Conservation (phyloP, 2,113 vertebrate species). For the Ivindomyrus marchei region DNA sequence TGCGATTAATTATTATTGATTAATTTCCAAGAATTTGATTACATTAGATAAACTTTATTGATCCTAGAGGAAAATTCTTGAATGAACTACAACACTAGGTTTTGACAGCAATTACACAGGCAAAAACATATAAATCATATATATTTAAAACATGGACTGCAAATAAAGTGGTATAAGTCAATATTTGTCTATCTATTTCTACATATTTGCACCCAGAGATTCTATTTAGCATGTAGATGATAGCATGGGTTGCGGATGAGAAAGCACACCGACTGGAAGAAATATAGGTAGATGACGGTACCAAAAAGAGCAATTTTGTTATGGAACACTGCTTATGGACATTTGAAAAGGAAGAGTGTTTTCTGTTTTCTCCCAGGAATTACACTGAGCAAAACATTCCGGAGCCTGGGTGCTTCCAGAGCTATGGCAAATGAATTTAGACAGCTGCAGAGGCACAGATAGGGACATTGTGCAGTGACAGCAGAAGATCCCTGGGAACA, state of each 20-base stretch:
- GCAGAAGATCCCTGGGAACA: slow-evolving; percentile 31
- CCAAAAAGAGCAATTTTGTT: slow-evolving; percentile 7
- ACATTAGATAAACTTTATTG: background rate
- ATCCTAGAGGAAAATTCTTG: background rate
- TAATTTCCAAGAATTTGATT: background rate
- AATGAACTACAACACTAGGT: background rate
- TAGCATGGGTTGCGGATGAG: background rate
- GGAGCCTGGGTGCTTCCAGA: slow-evolving; percentile 32
- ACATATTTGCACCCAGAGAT: background rate
- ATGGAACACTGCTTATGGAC: slow-evolving; percentile 23
- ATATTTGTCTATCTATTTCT: background rate
- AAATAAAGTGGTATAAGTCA: too few relatives aligned
- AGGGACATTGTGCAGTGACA: slow-evolving; percentile 50
- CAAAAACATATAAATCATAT: background rate
- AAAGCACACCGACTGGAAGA: background rate
- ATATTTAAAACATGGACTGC: background rate
- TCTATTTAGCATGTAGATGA: background rate
- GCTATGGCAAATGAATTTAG: slow-evolving; percentile 51
- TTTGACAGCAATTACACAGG: background rate
- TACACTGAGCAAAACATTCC: slow-evolving; percentile 39
- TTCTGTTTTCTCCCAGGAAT: slow-evolving; percentile 21
- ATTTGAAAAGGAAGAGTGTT: slow-evolving; percentile 27
- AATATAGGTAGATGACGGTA: background rate
- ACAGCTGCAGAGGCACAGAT: slow-evolving; percentile 54
- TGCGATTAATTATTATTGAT: background rate